Evolutionary conservation across 2,797 vertebrate genomes (phyloP).

Genomic region (Oreochromis grahami): DNA sequence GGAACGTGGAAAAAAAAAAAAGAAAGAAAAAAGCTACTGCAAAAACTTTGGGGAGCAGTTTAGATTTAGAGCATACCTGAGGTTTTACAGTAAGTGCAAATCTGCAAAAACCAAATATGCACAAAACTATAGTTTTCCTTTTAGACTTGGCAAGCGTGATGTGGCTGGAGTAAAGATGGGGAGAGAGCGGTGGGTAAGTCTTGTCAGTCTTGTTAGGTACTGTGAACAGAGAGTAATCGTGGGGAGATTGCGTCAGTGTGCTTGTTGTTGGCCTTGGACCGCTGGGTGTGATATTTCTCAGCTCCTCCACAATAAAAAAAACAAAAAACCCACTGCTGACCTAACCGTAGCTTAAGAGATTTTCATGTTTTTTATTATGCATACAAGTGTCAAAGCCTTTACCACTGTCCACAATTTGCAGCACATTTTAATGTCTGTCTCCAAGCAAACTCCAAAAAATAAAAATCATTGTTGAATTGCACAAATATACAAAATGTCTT

Average conservation of each 20-base stretch:
- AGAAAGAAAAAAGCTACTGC: neutral
- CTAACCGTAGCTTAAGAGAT: neutral
- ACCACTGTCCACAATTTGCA: neutral
- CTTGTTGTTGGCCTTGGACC: slow-evolving; percentile 14
- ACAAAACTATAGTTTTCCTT: slow-evolving; percentile 45
- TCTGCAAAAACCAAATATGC: slow-evolving; percentile 46
- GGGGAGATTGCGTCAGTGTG: slow-evolving; percentile 21
- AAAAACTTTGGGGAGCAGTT: slow-evolving; percentile 18
- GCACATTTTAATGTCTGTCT: neutral
- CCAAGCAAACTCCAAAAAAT: neutral
- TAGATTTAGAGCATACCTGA: slow-evolving; percentile 51
- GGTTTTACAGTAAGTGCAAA: slow-evolving; percentile 61
- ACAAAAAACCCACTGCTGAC: neutral
- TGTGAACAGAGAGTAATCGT: slow-evolving; percentile 11
- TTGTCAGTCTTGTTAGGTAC: neutral
- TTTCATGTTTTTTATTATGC: neutral
- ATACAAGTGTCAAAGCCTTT: neutral
- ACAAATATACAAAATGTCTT: neutral
- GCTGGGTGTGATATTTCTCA: slow-evolving; percentile 30
- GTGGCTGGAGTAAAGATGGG: neutral
- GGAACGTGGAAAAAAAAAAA: neutral
- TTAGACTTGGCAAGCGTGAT: neutral
- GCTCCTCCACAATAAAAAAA: neutral
- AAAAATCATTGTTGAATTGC: neutral
- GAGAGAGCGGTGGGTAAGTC: neutral